These are phyloP conservation scores for Protophormia terraenovae DNA, from an alignment of 2,888 invertebrate genomes.

Conservation along the genomic window DNA sequence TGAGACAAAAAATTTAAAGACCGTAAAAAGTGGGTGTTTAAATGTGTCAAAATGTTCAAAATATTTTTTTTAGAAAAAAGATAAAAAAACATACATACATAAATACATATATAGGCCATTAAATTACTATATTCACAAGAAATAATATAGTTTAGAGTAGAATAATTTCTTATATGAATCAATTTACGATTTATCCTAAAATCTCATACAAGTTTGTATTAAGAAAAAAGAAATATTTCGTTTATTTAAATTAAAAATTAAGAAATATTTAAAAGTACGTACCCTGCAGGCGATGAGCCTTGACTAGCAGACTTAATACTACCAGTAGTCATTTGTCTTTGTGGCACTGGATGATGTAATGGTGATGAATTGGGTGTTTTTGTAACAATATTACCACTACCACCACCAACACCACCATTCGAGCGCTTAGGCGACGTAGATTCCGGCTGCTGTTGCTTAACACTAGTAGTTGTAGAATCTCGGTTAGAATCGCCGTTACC, in stretches of 20 bases:
- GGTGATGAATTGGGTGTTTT: constrained; percentile 78
- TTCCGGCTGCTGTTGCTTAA: constrained; percentile 31
- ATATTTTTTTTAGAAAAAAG: too few species aligned
- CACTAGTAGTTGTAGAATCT: constrained; percentile 23
- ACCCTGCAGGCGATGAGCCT: constrained; percentile 81
- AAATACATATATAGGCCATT: too few species aligned
- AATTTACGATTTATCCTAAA: too few species aligned
- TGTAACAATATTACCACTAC: constrained; percentile 61
- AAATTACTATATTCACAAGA: too few species aligned
- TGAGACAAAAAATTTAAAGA: neutral
- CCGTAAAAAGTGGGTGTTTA: neutral
- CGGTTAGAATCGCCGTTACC: constrained; percentile 84
- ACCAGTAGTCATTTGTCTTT: constrained; percentile 73
- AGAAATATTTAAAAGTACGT: constrained; percentile 55
- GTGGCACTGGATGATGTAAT: constrained; percentile 75
- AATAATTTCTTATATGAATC: too few species aligned
- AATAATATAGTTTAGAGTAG: too few species aligned
- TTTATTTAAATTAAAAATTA: neutral
- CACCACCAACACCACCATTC: constrained; percentile 54
- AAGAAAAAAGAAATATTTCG: too few species aligned
- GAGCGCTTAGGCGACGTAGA: constrained; percentile 63
- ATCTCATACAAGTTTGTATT: too few species aligned
- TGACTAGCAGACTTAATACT: constrained; percentile 78
- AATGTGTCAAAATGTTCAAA: neutral
- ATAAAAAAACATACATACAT: too few species aligned